Conservation (phyloP, 2,888 invertebrate genomes). For the Camptogramma bilineatum region DNA sequence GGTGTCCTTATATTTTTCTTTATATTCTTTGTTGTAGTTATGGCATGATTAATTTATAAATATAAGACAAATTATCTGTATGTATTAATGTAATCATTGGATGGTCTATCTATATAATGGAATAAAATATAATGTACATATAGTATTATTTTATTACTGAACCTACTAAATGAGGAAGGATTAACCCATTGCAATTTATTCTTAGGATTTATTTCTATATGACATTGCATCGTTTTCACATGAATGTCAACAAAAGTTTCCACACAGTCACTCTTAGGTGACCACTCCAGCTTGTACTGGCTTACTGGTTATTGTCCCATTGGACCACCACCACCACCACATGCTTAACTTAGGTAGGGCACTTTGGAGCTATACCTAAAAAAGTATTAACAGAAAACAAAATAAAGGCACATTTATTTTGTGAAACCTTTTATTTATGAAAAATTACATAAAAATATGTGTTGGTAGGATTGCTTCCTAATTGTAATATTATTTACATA, state of each 20-base stretch:
- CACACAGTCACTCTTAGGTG: too few species aligned
- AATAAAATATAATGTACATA: constrained; percentile 12
- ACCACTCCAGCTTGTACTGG: too few species aligned
- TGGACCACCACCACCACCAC: too few species aligned
- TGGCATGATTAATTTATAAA: constrained; percentile 86
- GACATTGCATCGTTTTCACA: too few species aligned
- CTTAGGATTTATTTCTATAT: too few species aligned
- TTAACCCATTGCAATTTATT: too few species aligned
- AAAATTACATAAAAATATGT: constrained; percentile 42
- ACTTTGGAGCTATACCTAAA: too few species aligned
- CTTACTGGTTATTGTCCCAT: too few species aligned
- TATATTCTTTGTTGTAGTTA: constrained; percentile 98
- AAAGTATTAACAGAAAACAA: too few species aligned
- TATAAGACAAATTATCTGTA: constrained; percentile 23
- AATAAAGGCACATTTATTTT: constrained; percentile 23
- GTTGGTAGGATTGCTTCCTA: constrained; percentile 39
- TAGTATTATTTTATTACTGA: neutral
- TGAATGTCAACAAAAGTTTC: too few species aligned
- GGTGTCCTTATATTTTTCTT: constrained; percentile 99
- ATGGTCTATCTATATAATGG: constrained; percentile 14
- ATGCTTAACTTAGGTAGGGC: too few species aligned
- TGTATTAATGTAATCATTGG: constrained; percentile 22
- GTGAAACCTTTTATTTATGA: constrained; percentile 39
- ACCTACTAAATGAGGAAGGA: too few species aligned
- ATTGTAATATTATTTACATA: constrained; percentile 42